Percentiles rank a stretch among this genome's conserved stretches.
Conservation (phyloP, 2,888 invertebrate genomes). For the Apamea anceps region DNA sequence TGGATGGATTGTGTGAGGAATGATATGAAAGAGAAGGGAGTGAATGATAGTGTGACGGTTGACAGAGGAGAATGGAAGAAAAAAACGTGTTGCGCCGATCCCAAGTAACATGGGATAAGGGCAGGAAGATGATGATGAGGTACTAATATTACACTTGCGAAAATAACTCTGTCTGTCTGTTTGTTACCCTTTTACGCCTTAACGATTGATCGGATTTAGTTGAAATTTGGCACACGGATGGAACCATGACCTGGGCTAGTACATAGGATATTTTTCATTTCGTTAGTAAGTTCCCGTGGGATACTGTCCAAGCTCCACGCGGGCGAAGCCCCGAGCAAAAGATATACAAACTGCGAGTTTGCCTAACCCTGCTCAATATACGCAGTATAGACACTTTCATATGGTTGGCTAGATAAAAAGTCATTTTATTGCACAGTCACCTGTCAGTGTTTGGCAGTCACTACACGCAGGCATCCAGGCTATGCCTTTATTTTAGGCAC, state of each 20-base stretch:
- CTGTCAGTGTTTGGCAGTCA: slow-evolving; percentile 34
- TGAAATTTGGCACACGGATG: neutral
- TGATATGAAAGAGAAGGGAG: too few relatives aligned
- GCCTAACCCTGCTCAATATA: neutral
- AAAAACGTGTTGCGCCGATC: too few relatives aligned
- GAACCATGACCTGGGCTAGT: neutral
- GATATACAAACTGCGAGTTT: neutral
- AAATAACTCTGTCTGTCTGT: neutral
- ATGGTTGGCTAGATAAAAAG: slow-evolving; percentile 27
- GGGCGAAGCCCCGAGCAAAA: neutral
- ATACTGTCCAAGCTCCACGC: neutral
- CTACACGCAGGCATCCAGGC: neutral
- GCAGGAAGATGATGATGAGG: too few relatives aligned
- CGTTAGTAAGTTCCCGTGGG: neutral
- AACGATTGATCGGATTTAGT: too few relatives aligned
- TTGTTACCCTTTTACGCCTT: neutral
- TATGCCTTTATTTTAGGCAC: slow-evolving; percentile 24
- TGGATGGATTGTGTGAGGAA: too few relatives aligned
- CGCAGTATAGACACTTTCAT: neutral
- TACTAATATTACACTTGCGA: neutral
- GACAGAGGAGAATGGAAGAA: too few relatives aligned
- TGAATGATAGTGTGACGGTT: too few relatives aligned
- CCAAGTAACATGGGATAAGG: too few relatives aligned
- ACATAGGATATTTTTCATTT: neutral
- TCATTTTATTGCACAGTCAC: slow-evolving; percentile 30